These are phyloP conservation scores for Achlya flavicornis DNA, from an alignment of 2,888 invertebrate genomes.

Conservation along the genomic window DNA sequence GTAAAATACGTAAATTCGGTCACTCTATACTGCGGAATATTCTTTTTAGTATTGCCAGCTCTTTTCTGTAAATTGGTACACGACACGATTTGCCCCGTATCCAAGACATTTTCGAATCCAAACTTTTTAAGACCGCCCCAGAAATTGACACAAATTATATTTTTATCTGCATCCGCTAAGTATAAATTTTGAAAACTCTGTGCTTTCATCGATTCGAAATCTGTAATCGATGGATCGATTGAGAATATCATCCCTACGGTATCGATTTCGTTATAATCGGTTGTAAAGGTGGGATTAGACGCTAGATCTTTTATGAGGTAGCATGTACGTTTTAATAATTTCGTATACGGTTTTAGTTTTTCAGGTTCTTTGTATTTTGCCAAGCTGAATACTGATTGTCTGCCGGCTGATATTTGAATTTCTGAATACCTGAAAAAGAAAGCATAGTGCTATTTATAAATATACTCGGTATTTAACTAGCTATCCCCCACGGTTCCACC, in stretches of 20 bases:
- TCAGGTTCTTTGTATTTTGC: conserved; percentile 50
- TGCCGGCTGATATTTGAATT: conserved; percentile 81
- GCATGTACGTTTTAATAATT: conserved; percentile 61
- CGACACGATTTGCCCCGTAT: conserved; percentile 82
- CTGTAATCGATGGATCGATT: conserved; percentile 75
- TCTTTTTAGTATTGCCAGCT: conserved; percentile 73
- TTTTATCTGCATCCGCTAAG: conserved; percentile 81
- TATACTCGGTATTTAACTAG: background rate
- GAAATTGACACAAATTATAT: conserved; percentile 81
- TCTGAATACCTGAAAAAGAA: conserved; percentile 72
- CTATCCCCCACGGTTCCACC: no score
- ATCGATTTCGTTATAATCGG: conserved; percentile 88
- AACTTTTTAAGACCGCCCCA: conserved; percentile 81
- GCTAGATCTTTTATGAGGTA: conserved; percentile 75
- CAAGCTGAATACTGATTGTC: conserved; percentile 74
- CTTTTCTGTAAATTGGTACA: conserved; percentile 87
- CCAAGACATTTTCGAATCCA: conserved; percentile 82
- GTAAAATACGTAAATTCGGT: conserved; percentile 86
- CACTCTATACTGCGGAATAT: conserved; percentile 84
- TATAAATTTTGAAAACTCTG: conserved; percentile 83
- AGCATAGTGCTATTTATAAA: background rate
- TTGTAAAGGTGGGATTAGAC: conserved; percentile 45
- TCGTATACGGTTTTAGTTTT: conserved; percentile 32
- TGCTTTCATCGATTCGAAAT: conserved; percentile 57
- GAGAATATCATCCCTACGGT: conserved; percentile 87